Evolutionary conservation across 1,140 invertebrate genomes (phyloP).

Genomic region (Himalopsyche phryganea): DNA sequence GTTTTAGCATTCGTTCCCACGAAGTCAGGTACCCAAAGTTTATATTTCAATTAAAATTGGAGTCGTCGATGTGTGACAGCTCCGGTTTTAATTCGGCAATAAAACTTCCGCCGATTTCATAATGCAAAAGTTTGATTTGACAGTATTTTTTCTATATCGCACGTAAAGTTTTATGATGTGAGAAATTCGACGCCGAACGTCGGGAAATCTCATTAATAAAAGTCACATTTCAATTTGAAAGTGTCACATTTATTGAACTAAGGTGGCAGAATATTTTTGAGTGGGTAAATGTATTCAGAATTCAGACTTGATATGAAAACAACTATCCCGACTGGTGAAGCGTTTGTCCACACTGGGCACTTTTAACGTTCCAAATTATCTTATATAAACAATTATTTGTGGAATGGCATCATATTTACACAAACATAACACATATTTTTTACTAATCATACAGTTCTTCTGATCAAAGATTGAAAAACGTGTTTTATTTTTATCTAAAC

Average conservation of each 20-base stretch:
- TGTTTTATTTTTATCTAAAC: too few species aligned
- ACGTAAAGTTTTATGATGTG: background rate
- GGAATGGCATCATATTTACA: too few species aligned
- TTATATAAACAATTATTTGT: too few species aligned
- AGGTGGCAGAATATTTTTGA: conserved; percentile 14
- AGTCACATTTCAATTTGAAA: conserved; percentile 28
- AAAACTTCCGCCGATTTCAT: conserved; percentile 1
- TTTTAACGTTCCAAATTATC: too few species aligned
- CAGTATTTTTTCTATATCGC: background rate
- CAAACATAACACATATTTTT: too few species aligned
- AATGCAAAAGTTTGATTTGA: background rate
- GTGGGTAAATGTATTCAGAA: conserved; percentile 4
- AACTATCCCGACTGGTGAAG: conserved; percentile 1
- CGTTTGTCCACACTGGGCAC: background rate
- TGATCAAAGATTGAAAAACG: too few species aligned
- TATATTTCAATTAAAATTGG: background rate
- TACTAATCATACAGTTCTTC: too few species aligned
- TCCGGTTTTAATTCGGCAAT: background rate
- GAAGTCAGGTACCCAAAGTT: background rate
- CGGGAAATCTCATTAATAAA: conserved; percentile 25
- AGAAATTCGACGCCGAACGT: background rate
- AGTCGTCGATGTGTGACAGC: background rate
- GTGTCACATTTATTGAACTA: conserved; percentile 24
- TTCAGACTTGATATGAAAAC: conserved; percentile 12
- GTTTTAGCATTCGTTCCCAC: too few species aligned